Evolutionary conservation across 2,888 invertebrate species (phyloP), one percentile per base, ranked within the genome.

Genomic region (Hermaeophaga mercurialis): DNA sequence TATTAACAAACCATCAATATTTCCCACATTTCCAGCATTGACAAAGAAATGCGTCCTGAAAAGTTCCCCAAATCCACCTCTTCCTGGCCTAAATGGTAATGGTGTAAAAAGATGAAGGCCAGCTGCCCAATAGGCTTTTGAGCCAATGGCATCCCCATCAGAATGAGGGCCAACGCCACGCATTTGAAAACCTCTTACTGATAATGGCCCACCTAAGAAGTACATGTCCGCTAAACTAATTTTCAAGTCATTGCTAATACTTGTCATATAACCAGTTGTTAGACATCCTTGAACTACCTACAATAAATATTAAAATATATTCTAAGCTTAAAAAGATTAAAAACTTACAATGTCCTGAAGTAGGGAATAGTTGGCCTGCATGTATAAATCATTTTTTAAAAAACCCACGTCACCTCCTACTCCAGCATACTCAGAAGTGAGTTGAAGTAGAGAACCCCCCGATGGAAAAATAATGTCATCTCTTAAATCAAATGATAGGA

Each of bases 331-430:
- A n/a, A n/a, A n/a, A 18, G 12, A 24, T 11, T 17, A 46, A 56
- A 53, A 26, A 79, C 82, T 77, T 74, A 85, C 86, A 64, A 83
- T 73, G 67, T 82, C 84, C 56, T 81, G 80, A 55, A 84, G 77
- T 0, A 91, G 76, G 0, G 86, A 83, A 34, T 68, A 66, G 46
- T 74, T 73, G 8, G 66, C 66, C 78, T 94, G 91, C 14, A 88
- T 75, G 66, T 85, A 85, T 6, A 88, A 73, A 66, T 94, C 94
- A 64, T 90, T 90, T 79, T 92, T 92, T 19, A 94, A 73, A 75
- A 94, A 94, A 11, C 91, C 89, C n/a, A 95, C 86, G 73, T 95
- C 91, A 1, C 98, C 98, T 7, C 96, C 96, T 4, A 96, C 75
- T 0, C 95, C 87, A 18, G 96, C 94, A 68, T 91, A 81, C 78